Evolutionary conservation across 2,113 vertebrate species (phyloP).

Genomic region (Circaetus gallicus): DNA sequence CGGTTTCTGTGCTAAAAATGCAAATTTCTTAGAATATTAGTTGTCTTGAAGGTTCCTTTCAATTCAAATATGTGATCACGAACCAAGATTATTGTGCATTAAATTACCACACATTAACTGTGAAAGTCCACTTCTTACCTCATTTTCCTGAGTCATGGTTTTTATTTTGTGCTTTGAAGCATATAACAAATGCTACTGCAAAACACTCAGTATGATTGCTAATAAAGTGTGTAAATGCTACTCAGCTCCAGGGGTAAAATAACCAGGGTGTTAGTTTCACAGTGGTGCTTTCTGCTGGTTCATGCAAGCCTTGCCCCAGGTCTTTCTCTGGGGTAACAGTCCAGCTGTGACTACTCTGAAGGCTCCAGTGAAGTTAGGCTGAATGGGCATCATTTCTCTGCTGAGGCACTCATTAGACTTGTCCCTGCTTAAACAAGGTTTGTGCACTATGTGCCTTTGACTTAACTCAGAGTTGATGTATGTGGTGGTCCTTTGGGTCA

Average conservation of each 20-base stretch:
- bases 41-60: background rate
- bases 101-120: background rate
- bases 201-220: background rate
- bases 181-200: background rate
- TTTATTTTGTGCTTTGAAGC: background rate
- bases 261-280: background rate
- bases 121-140: background rate
- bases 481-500: background rate
- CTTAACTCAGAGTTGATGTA: background rate
- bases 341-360: background rate
- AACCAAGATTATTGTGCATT: background rate
- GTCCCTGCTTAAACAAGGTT: background rate
- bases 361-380: background rate
- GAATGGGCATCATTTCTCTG: background rate
- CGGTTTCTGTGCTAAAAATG: background rate
- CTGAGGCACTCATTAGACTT: accelerated
- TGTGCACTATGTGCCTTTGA: background rate
- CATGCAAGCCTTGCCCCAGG: background rate
- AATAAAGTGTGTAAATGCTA: background rate
- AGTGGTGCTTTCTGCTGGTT: background rate
- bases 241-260: background rate
- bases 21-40: background rate
- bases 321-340: accelerated
- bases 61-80: background rate
- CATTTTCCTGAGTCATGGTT: background rate